Conservation (phyloP, 2,888 invertebrate genomes). For the Magallana nippona region DNA sequence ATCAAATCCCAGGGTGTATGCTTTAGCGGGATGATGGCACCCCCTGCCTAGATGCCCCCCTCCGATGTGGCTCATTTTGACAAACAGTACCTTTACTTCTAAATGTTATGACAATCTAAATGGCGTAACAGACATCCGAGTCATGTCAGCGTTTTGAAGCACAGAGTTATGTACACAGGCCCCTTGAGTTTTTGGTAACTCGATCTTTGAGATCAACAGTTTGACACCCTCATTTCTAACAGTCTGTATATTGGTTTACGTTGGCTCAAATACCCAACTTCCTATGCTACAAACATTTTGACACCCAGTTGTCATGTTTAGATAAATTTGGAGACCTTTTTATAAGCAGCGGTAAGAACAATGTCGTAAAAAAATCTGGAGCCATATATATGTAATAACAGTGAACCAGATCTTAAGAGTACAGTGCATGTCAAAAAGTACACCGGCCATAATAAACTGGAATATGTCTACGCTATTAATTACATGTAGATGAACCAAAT, state of each 20-base stretch:
- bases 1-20: slow-evolving; percentile 2
- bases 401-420: too few species aligned
- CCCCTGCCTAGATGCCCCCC: neutral
- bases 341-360: too few species aligned
- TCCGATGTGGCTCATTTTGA: neutral
- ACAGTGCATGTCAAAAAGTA: too few species aligned
- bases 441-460: too few species aligned
- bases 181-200: neutral
- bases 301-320: slow-evolving; percentile 6
- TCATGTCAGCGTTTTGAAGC: neutral
- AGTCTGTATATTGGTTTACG: slow-evolving; percentile 4
- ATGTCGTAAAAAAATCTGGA: too few species aligned
- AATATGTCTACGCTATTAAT: too few species aligned
- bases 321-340: neutral
- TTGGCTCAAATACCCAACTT: neutral
- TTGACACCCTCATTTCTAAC: neutral
- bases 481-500: too few species aligned
- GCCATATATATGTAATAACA: too few species aligned
- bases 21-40: neutral
- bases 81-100: neutral
- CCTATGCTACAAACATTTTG: slow-evolving; percentile 3
- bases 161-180: neutral
- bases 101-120: slow-evolving; percentile 9
- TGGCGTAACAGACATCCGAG: neutral
- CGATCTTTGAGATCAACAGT: slow-evolving; percentile 12